These are phyloP conservation scores for Dicranocentrus wangi DNA, from an alignment of 2,888 invertebrate genomes.

Conservation along the genomic window DNA sequence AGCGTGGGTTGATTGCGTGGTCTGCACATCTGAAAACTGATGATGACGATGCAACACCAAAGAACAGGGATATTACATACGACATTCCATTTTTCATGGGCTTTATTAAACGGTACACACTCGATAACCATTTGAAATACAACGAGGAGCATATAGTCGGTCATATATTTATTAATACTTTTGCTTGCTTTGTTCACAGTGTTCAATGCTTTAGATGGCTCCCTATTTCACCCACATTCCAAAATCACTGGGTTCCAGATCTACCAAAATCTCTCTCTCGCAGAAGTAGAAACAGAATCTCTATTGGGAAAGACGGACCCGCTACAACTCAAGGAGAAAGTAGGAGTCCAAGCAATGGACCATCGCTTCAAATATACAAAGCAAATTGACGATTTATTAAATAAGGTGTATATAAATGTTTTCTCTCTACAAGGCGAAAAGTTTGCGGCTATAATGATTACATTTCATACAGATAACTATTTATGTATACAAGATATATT, in stretches of 20 bases:
- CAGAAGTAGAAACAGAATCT: slow-evolving; percentile 56
- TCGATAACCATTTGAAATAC: too few species aligned
- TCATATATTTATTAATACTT: slow-evolving; percentile 50
- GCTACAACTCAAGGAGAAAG: slow-evolving; percentile 1
- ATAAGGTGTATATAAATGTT: too few species aligned
- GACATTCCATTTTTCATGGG: slow-evolving; percentile 68
- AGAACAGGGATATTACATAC: slow-evolving; percentile 58
- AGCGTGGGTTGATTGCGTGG: slow-evolving; percentile 85
- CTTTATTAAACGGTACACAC: slow-evolving; percentile 63
- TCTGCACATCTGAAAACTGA: slow-evolving; percentile 76
- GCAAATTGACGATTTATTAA: slow-evolving; percentile 36
- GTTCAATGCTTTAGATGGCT: slow-evolving; percentile 57
- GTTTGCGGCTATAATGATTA: too few species aligned
- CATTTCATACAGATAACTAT: too few species aligned
- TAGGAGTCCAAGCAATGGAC: slow-evolving; percentile 29
- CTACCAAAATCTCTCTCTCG: slow-evolving; percentile 45
- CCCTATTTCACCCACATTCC: slow-evolving; percentile 70
- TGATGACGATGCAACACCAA: slow-evolving; percentile 41
- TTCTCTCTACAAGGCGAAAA: too few species aligned
- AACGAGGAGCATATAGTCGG: too few species aligned
- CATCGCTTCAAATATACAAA: slow-evolving; percentile 52
- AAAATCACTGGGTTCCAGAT: slow-evolving; percentile 50
- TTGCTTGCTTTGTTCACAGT: slow-evolving; percentile 59
- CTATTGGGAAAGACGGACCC: slow-evolving; percentile 47
- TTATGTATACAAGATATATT: slow-evolving; percentile 25